Percentiles rank a stretch among this genome's conserved stretches.
phyloP scores from a whole-genome alignment of 2,888 invertebrate species.

The Cephus pygmeus region DNA sequence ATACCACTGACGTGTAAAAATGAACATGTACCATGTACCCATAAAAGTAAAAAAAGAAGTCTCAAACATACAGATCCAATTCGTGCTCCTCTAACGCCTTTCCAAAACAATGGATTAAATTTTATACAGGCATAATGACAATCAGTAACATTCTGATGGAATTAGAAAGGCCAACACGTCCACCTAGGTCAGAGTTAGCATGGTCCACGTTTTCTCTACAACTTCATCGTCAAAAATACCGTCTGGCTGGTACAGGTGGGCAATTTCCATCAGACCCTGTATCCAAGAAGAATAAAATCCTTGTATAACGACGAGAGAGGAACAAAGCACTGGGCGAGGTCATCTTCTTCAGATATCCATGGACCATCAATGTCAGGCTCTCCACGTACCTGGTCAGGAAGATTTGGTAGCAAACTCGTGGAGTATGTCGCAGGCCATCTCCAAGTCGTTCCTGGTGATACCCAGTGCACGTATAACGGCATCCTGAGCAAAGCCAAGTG shows the following conservation, averaged over 20 bases:
- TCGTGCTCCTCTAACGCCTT: background rate
- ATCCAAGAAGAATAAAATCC: background rate
- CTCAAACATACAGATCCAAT: background rate
- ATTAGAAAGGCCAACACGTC: conserved; percentile 8
- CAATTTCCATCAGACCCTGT: conserved; percentile 26
- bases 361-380: background rate
- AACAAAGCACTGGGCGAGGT: background rate
- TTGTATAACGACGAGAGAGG: background rate
- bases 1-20: background rate
- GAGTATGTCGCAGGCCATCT: conserved; percentile 95
- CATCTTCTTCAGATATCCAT: background rate
- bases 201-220: conserved; percentile 5
- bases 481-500: conserved; percentile 91
- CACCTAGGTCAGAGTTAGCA: background rate
- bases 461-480: conserved; percentile 92
- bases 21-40: background rate
- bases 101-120: background rate
- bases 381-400: conserved; percentile 58
- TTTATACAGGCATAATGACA: background rate
- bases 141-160: background rate
- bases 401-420: conserved; percentile 86
- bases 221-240: conserved; percentile 39
- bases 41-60: background rate
- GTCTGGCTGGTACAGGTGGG: conserved; percentile 48
- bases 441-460: conserved; percentile 92